These are phyloP conservation scores for Masticophis lateralis DNA, from an alignment of 2,797 vertebrate species.

Conservation along the genomic window DNA sequence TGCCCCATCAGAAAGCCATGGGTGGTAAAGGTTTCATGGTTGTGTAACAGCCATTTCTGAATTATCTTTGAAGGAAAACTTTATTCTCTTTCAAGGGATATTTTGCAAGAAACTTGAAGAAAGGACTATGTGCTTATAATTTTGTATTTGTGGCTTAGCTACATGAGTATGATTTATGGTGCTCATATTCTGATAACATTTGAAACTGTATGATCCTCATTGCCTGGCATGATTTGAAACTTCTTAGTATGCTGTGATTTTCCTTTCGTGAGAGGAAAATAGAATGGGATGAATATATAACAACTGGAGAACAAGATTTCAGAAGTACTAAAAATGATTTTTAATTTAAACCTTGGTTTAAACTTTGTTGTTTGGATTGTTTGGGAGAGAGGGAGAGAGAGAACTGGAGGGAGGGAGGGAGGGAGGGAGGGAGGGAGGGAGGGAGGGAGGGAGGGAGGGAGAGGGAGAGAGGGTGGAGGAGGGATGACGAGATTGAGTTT, in stretches of 20 bases:
- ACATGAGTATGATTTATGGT: not conserved
- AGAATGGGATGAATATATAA: not conserved
- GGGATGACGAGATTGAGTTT: not conserved
- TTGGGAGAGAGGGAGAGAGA: not conserved
- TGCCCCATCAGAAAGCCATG: not conserved
- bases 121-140: not conserved
- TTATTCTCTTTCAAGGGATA: not conserved
- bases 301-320: not conserved
- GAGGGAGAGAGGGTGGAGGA: no score
- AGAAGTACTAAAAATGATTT: not conserved
- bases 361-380: not conserved
- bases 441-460: no score
- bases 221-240: not conserved
- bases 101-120: not conserved
- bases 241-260: not conserved
- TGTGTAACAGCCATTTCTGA: not conserved
- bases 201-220: not conserved
- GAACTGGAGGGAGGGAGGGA: no score
- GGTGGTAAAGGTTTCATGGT: not conserved
- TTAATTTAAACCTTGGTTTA: not conserved
- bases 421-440: rapidly evolving
- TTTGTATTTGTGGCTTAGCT: not conserved
- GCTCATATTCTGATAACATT: not conserved
- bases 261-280: not conserved
- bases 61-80: not conserved